Base-by-base conservation (phyloP, 2,113 vertebrate genomes). In the Chamaetylas fuelleborni region DNA sequence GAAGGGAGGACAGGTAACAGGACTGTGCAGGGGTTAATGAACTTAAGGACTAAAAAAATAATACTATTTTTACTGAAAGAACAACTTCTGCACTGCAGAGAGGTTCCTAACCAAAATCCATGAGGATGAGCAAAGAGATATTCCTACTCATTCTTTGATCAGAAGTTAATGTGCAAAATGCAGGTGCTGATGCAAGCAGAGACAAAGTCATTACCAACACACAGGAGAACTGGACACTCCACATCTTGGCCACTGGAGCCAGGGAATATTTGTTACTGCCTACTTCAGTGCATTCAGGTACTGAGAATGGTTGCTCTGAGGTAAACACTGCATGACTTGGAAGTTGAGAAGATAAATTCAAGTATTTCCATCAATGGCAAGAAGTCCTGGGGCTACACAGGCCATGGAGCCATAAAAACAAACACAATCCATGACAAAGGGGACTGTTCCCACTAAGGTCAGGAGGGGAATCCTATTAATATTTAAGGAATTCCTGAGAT, bases 221-320 rank as follows among this genome's bases (percentile, higher is more conserved):
- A 14, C 24, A n/a, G 51, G 9, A 65, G 42, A 57, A 22, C 0
- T 0, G 1, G 50, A 36, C 1, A 53, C 22, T 40, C 19, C 9
- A 24, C 29, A 62, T 25, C n/a, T 45, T 20, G 33, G 42, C 28
- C 57, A 25, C 15, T 29, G 13, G 14, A 69, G 8, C 14, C 69
- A 43, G 0, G 1, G 18, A 72, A 65, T 1, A n/a, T 25, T n/a
- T 28, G 8, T 16, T 9, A 1, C 13, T 28, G 29, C 11, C 3
- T 5, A 19, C 77, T 77, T 53, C 33, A 53, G 10, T 5, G 28
- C 19, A 13, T 33, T 34, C 19, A 24, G 77, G 11, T 22, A 25
- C 11, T 10, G 28, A 20, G 8, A 34, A 34, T 50, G 38, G 43
- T 38, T 47, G n/a, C 43, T 34, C 20, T 1, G 25, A 36, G 36